Evolutionary conservation across 2,113 vertebrate species (phyloP).

Genomic region (Anthoscopus minutus): DNA sequence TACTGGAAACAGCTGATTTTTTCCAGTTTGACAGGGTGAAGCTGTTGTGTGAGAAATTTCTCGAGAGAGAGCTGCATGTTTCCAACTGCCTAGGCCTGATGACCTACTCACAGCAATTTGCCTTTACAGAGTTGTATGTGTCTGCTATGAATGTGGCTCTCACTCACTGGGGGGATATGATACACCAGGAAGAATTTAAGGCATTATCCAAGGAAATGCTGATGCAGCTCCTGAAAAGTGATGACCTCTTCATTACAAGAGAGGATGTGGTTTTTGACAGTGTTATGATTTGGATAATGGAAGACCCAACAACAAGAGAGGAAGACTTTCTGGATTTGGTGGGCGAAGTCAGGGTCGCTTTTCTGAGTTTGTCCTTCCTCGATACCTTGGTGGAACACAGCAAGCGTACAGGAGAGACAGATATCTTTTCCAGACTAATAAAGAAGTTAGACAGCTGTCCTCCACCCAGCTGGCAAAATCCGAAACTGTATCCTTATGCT

Average conservation of each 20-base stretch:
- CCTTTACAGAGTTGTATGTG: constrained; percentile 65
- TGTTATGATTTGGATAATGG: constrained; percentile 75
- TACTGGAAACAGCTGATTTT: constrained; percentile 83
- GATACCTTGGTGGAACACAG: constrained; percentile 71
- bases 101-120: constrained; percentile 77
- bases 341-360: constrained; percentile 75
- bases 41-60: constrained; percentile 80
- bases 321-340: constrained; percentile 78
- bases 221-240: constrained; percentile 73
- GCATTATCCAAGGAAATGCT: constrained; percentile 75
- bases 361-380: constrained; percentile 79
- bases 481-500: constrained; percentile 21
- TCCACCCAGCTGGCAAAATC: constrained; percentile 74
- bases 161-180: constrained; percentile 77
- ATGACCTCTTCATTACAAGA: constrained; percentile 72
- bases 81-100: constrained; percentile 85
- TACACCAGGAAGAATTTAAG: constrained; percentile 71
- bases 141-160: constrained; percentile 77
- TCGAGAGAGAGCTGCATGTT: constrained; percentile 81
- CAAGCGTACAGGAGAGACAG: constrained; percentile 65
- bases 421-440: constrained; percentile 69
- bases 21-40: constrained; percentile 77
- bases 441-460: constrained; percentile 72
- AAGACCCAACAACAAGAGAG: constrained; percentile 70
- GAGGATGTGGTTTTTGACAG: constrained; percentile 83